These are phyloP conservation scores for Exaiptasia diaphana DNA, from an alignment of 64 coral and sea anemone species.

Conservation along the genomic window DNA sequence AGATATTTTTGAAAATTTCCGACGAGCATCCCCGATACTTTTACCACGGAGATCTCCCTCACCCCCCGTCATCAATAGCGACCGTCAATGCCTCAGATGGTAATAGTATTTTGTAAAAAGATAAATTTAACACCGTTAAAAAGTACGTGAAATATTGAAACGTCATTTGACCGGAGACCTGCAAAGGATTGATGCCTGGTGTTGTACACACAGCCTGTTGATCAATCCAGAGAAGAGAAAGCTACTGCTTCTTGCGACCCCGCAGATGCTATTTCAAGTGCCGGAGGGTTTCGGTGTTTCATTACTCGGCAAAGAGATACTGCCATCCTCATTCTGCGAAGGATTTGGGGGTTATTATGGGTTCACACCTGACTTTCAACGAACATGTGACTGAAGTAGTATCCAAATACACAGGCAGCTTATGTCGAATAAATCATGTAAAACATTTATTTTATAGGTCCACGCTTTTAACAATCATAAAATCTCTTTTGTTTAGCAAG, in stretches of 20 bases:
- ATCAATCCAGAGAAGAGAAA: constrained; percentile 65
- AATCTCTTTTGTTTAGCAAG: constrained; percentile 22
- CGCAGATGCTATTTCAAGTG: constrained; percentile 12
- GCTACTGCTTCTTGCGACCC: constrained; percentile 42
- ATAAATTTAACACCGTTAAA: too few species aligned
- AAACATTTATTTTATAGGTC: constrained; percentile 21
- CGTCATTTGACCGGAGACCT: not conserved
- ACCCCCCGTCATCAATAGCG: too few species aligned
- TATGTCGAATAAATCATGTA: constrained; percentile 22
- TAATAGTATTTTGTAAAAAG: too few species aligned
- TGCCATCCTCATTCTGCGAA: not conserved
- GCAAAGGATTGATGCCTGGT: not conserved
- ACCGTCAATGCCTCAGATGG: too few species aligned
- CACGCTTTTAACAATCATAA: constrained; percentile 14
- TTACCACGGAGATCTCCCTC: too few species aligned
- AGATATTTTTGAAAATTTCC: too few species aligned
- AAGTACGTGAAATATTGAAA: too few species aligned
- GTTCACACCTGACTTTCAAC: constrained; percentile 4
- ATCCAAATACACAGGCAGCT: not conserved
- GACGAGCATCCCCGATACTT: too few species aligned
- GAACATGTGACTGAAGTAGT: not conserved
- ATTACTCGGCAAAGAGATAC: constrained; percentile 19
- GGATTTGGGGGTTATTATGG: constrained; percentile 16
- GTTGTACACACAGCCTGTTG: constrained; percentile 40
- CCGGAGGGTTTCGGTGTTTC: not conserved